Conservation (phyloP, 2,888 invertebrate genomes). For the Brachylomia viminalis region DNA sequence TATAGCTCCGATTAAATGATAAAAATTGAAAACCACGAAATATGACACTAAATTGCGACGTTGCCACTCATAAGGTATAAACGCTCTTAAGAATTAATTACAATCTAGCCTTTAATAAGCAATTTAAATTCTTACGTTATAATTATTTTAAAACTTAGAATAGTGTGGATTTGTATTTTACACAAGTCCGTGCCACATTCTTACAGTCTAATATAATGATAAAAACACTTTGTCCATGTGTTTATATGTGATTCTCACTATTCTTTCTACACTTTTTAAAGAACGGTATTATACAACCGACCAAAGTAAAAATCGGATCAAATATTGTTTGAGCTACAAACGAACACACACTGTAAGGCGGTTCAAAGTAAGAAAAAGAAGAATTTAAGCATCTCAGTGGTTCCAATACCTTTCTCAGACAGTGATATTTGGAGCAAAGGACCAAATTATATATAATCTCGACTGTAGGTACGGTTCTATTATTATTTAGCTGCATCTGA, state of each 20-base stretch:
- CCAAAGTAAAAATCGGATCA: neutral
- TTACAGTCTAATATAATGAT: neutral
- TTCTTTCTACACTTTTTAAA: neutral
- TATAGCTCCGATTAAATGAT: no score
- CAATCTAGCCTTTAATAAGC: neutral
- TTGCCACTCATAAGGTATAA: no score
- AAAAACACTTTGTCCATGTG: neutral
- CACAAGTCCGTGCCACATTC: neutral
- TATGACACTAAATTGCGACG: no score
- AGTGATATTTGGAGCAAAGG: neutral
- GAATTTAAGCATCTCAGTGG: neutral
- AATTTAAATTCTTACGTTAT: neutral
- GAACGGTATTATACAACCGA: neutral
- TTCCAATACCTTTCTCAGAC: neutral
- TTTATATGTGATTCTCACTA: neutral
- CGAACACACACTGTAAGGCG: neutral
- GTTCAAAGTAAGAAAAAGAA: neutral
- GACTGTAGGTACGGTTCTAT: neutral
- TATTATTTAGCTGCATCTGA: neutral
- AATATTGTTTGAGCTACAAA: neutral
- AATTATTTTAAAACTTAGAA: neutral
- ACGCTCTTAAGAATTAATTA: neutral
- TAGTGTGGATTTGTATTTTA: neutral
- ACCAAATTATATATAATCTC: neutral
- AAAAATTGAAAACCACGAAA: no score